Evolutionary conservation across 2,113 vertebrate species (phyloP).

Genomic region (Nothocercus nigrocapillus): DNA sequence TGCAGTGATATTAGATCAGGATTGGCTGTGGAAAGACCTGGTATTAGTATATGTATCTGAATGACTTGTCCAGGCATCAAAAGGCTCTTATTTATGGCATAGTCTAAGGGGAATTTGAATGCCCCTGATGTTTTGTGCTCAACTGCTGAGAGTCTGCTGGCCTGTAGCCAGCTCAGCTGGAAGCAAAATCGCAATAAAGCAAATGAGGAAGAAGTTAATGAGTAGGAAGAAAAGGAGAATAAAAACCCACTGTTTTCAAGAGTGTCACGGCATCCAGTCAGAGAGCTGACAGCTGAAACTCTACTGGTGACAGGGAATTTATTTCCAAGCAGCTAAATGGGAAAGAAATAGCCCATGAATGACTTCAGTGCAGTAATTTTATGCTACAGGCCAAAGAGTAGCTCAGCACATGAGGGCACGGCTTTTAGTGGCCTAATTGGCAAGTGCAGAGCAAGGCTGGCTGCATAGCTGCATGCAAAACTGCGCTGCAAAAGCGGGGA

Average conservation of each 20-base stretch:
- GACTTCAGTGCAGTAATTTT: slow-evolving; percentile 9
- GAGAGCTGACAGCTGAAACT: neutral
- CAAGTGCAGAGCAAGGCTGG: neutral
- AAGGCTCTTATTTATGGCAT: slow-evolving; percentile 14
- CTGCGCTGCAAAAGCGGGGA: neutral
- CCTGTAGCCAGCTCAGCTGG: slow-evolving; percentile 10
- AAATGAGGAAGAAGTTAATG: slow-evolving; percentile 19
- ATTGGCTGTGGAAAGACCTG: neutral
- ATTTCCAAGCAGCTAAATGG: slow-evolving; percentile 19
- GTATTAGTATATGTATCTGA: neutral
- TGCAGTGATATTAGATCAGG: neutral
- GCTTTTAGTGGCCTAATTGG: neutral
- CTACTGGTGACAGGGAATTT: neutral
- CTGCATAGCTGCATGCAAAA: neutral
- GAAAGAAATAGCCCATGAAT: slow-evolving; percentile 18
- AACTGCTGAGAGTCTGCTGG: slow-evolving; percentile 2
- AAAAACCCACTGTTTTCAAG: neutral
- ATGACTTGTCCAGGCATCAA: neutral
- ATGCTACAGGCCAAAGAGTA: neutral
- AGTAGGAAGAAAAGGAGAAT: slow-evolving; percentile 3
- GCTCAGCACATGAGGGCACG: neutral
- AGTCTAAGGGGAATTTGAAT: neutral
- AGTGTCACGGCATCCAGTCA: neutral
- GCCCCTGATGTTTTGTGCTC: neutral
- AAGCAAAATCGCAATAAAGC: slow-evolving; percentile 19